These are phyloP conservation scores for Macrotrachela quadricornifera DNA, from an alignment of 1,140 invertebrate genomes.

Conservation along the genomic window DNA sequence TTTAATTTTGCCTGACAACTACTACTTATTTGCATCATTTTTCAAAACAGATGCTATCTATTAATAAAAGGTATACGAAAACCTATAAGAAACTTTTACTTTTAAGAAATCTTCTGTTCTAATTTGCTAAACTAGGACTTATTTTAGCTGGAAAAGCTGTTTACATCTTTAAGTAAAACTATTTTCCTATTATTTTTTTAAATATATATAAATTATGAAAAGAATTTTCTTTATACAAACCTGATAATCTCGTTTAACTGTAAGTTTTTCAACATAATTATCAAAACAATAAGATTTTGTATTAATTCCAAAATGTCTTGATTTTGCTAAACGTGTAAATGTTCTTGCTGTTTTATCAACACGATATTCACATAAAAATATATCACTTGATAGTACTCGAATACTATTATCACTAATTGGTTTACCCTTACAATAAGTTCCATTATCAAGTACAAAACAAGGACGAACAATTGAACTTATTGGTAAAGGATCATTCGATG, in stretches of 20 bases:
- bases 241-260: conserved; percentile 65
- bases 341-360: conserved; percentile 73
- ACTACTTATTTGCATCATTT: too few relatives aligned
- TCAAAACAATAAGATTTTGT: conserved; percentile 77
- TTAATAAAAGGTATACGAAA: too few relatives aligned
- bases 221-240: conserved; percentile 19
- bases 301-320: conserved; percentile 36
- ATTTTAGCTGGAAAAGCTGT: too few relatives aligned
- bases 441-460: conserved; percentile 80
- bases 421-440: conserved; percentile 70
- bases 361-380: conserved; percentile 84
- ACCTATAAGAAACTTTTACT: too few relatives aligned
- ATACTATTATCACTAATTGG: conserved; percentile 43
- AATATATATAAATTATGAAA: conserved; percentile 11
- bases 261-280: conserved; percentile 53
- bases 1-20: too few relatives aligned
- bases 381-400: conserved; percentile 50
- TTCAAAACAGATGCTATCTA: too few relatives aligned
- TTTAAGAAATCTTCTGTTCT: too few relatives aligned
- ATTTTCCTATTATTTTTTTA: too few relatives aligned
- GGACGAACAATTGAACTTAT: conserved; percentile 76
- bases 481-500: conserved; percentile 68
- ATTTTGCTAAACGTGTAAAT: conserved; percentile 35
- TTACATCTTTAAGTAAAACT: too few relatives aligned
- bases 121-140: too few relatives aligned